Percentiles rank a stretch among this genome's conserved stretches.
These are phyloP conservation scores for Pectinophora gossypiella DNA, from an alignment of 1,140 invertebrate species.

Conservation along the genomic window DNA sequence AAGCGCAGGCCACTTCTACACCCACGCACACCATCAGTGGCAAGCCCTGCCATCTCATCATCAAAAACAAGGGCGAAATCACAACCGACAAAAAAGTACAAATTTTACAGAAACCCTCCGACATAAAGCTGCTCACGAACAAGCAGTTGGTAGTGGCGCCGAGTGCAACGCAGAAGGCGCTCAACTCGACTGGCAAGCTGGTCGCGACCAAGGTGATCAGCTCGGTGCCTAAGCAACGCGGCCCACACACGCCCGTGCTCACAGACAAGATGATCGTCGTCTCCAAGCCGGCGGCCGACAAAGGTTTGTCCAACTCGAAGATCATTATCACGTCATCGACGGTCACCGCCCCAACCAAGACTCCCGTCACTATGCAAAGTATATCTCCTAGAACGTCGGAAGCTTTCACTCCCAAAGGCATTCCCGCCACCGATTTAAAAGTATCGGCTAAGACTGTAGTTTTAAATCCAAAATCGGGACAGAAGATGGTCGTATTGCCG, in stretches of 20 bases:
- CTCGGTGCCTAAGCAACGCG: slow-evolving; percentile 40
- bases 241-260: slow-evolving; percentile 36
- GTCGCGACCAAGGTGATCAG: slow-evolving; percentile 67
- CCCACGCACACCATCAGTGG: slow-evolving; percentile 28
- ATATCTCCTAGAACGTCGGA: slow-evolving; percentile 48
- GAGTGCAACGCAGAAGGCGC: slow-evolving; percentile 48
- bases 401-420: slow-evolving; percentile 60
- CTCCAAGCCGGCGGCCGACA: slow-evolving; percentile 55
- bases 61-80: slow-evolving; percentile 54
- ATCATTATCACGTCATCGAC: slow-evolving; percentile 56
- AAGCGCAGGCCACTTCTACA: slow-evolving; percentile 41
- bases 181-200: slow-evolving; percentile 55
- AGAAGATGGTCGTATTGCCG: slow-evolving; percentile 72
- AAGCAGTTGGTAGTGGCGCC: slow-evolving; percentile 57
- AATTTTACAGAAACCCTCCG: slow-evolving; percentile 61
- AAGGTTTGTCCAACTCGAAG: slow-evolving; percentile 49
- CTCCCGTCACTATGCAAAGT: slow-evolving; percentile 33
- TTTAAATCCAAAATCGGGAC: slow-evolving; percentile 68
- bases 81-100: slow-evolving; percentile 59
- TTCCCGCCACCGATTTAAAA: slow-evolving; percentile 70
- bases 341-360: slow-evolving; percentile 33
- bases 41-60: slow-evolving; percentile 64
- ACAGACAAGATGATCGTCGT: slow-evolving; percentile 72
- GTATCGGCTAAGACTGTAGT: slow-evolving; percentile 70
- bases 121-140: slow-evolving; percentile 64